Conservation (phyloP, 2,797 vertebrate species). For the Acropternis orthonyx region DNA sequence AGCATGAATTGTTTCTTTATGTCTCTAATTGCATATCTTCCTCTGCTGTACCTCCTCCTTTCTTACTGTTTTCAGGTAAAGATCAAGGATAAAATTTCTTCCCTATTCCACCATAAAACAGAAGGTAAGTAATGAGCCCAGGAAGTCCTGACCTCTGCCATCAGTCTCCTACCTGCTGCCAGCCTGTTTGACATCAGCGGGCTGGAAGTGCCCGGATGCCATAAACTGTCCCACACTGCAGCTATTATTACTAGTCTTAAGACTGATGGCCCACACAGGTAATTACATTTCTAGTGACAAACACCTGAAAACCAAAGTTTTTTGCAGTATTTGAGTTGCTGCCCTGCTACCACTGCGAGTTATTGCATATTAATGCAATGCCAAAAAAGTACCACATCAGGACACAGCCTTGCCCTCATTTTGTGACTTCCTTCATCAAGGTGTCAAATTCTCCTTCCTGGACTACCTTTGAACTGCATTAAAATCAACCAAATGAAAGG, state of each 20-base stretch:
- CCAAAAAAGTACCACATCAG: background rate
- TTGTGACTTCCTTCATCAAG: background rate
- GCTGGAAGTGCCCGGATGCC: background rate
- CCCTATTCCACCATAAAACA: background rate
- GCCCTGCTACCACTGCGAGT: background rate
- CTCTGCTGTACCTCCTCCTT: background rate
- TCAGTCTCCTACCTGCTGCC: background rate
- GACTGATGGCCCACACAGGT: background rate
- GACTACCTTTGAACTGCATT: background rate
- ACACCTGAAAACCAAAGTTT: background rate
- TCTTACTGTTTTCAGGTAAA: background rate
- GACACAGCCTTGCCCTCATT: background rate
- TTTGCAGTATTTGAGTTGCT: background rate
- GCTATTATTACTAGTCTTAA: background rate
- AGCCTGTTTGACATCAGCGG: background rate
- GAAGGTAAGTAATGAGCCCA: background rate
- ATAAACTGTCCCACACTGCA: background rate
- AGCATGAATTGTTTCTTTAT: background rate
- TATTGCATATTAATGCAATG: background rate
- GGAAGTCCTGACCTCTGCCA: background rate
- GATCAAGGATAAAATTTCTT: background rate
- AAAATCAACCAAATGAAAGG: background rate
- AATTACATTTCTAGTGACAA: background rate
- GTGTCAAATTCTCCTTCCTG: background rate
- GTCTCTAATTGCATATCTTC: background rate